Evolutionary conservation across 2,113 vertebrate genomes (phyloP), one percentile per base, ranked within the genome.

Genomic region (Pterocles gutturalis): DNA sequence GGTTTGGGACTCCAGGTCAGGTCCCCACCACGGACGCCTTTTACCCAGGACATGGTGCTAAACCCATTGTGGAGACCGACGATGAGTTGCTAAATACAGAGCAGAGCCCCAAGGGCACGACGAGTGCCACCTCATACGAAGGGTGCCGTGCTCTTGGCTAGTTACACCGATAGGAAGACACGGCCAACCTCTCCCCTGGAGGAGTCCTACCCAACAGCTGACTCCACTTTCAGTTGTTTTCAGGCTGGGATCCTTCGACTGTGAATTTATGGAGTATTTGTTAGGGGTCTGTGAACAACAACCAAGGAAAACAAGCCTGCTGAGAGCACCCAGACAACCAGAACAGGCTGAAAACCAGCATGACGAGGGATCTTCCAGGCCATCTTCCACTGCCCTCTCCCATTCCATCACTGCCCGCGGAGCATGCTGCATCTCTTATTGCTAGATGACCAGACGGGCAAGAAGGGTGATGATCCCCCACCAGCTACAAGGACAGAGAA

Each of bases 111-210:
- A 24, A 28, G 58, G 79, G 34, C 58, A 22, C 0, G 5, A 60
- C 1, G 13, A 76, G 29, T 2, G 7, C 11, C 34, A 31, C 54
- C 28, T 1, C 0, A 1, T 1, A 1, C 0, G 1, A 62, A 46
- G 60, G 20, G 38, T 49, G 20, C 46, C 0, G 0, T 3, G 55
- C 70, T 71, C 75, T 6, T 13, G 29, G 46, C 65, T 38, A 2
- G 1, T 10, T 45, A 43, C 7, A 0, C 3, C 0, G 2, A 29
- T 3, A 53, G 9, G 66, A 33, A 48, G 41, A 34, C 54, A 19
- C 0, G 26, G n/a, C 11, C 36, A 53, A 6, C 26, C 18, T 62
- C 76, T 45, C 43, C 4, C 14, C 61, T 62, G 46, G 8, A 43
- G 45, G 11, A n/a, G 69, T 21, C 51, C 20, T n/a, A 24, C 13